Base-by-base conservation (phyloP, 2,888 invertebrate species). In the Apamea anceps region DNA sequence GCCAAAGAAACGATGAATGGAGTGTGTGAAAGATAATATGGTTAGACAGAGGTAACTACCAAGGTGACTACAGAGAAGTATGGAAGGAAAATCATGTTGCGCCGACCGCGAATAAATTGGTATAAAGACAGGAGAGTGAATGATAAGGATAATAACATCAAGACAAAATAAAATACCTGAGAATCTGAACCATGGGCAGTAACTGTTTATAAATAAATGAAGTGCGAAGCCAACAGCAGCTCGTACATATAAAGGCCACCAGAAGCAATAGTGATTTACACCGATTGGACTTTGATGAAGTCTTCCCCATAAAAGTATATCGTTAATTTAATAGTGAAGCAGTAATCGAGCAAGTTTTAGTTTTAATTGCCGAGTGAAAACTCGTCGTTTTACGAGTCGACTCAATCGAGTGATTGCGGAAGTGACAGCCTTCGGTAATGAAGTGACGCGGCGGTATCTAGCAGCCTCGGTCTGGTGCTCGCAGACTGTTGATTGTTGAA, bases 291-390 rank as follows among this genome's bases (percentile, higher is more conserved):
- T 25, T 75, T 80, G 74, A 83, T 83, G 80, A 80, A 79, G 80
- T 72, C 72, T 75, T 75, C 62, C 12, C 72, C 73, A 71, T 84
- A 77, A 84, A 76, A 32, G 25, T 76, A 57, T n/a, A 76, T 80
- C 65, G 72, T 80, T 76, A 65, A 71, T 63, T 80, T 84, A 60
- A 76, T 67, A 76, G 68, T 60, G 32, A 21, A 48, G 66, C 82
- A n/a, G 67, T 82, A 82, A 82, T 82, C 32, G 62, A 79, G 80
- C 83, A 80, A 83, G 80, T 83, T 83, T 82, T 13, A 63, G 51
- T 83, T 83, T 83, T 84, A 84, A 84, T 84, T 80, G 73, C 51
- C 51, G 51, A 80, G 60, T 62, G 73, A 81, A 80, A 84, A 62
- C 84, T 45, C 21, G 84, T 66, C 60, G 68, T 48, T 82, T 72